These are phyloP conservation scores for Cerastis leucographa DNA, from an alignment of 2,888 invertebrate species.

Conservation along the genomic window DNA sequence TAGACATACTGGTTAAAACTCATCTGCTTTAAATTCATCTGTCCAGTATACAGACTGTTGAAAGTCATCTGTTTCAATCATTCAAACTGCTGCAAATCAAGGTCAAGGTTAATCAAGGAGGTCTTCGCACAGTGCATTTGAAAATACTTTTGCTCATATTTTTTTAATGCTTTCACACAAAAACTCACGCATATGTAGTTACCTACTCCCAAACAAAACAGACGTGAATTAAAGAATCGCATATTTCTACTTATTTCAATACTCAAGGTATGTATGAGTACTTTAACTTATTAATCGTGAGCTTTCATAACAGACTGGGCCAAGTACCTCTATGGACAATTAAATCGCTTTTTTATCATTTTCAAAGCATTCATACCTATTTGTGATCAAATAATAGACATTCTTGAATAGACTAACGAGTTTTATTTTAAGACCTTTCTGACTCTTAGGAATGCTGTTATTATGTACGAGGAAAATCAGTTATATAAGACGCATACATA, in stretches of 20 bases:
- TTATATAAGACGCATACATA: not conserved
- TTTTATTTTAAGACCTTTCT: not conserved
- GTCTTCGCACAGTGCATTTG: not conserved
- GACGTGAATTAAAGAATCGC: not conserved
- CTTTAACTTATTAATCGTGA: constrained; percentile 19
- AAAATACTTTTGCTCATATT: not conserved
- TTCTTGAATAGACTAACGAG: not conserved
- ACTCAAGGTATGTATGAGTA: constrained; percentile 46
- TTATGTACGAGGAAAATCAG: not conserved
- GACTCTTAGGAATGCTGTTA: too few relatives aligned
- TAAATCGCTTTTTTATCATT: constrained; percentile 1
- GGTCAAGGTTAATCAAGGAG: not conserved
- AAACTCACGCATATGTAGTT: not conserved
- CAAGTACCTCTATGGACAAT: constrained; percentile 32
- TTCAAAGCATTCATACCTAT: not conserved
- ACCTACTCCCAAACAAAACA: not conserved
- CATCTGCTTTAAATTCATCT: not conserved
- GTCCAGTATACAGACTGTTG: not conserved
- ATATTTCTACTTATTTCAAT: not conserved
- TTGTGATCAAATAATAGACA: not conserved
- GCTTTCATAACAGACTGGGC: constrained; percentile 32
- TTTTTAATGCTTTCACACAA: not conserved
- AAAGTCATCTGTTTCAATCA: not conserved
- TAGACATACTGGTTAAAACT: not conserved
- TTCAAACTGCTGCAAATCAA: not conserved